Evolutionary conservation across 2,888 invertebrate species (phyloP), one percentile per base, ranked within the genome.

Genomic region (Noctua janthina): DNA sequence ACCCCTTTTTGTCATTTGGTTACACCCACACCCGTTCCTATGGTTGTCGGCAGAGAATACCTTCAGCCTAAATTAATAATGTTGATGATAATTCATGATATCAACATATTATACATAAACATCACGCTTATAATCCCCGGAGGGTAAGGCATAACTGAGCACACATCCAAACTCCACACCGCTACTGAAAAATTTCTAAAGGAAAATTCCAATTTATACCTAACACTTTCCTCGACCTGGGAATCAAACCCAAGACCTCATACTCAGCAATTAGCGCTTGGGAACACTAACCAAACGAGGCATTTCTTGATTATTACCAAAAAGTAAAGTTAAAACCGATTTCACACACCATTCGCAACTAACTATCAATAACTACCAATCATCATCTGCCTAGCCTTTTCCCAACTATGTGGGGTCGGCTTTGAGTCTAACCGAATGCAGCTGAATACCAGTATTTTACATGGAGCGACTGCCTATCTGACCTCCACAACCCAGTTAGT

Each of bases 1-100:
- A 68, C 35, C 81, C 62, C 29, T 80, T 80, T 69, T 29, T 6
- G 17, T 70, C 23, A 76, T 74, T 69, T 69, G 51, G 13, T 43
- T 23, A 20, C 20, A 39, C 29, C 59, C 70, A 51, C 49, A 29
- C 51, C 13, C 0, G 10, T 20, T 29, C 39, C 10, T 39, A 46
- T 70, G 39, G 49, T 0, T 35, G 56, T 8, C 2, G n/a, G 49
- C n/a, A 62, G 49, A 17, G 0, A 59, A n/a, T 13, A 46, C 23
- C 8, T 39, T 39, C 15, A 15, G 8, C 8, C 15, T 13, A 35
- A 35, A 11, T n/a, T n/a, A n/a, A n/a, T 54, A 54, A 51, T 71
- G 23, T 54, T 39, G 35, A 23, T 13, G 8, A 35, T 51, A 67
- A 39, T 66, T 66, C 66, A 35, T n/a, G 15, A 71, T 35, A 62